Evolutionary conservation across 2,113 vertebrate genomes (phyloP), one percentile per base, ranked within the genome.

Genomic region (Trachemys scripta): DNA sequence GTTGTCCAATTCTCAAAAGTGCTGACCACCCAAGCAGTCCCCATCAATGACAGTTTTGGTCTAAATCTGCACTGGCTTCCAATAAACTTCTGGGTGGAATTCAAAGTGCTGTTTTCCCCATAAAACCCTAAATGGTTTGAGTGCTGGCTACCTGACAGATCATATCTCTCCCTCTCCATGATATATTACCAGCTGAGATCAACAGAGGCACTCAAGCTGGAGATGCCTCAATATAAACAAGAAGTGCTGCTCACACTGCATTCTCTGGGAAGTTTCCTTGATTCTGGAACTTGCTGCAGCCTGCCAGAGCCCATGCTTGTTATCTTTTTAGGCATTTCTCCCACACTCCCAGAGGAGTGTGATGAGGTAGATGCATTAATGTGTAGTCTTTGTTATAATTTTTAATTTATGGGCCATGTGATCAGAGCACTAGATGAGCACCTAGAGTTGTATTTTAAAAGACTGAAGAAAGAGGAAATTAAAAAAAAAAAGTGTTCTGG

Each of bases 231-330:
- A 72, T 72, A n/a, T 72, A 72, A 72, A 72, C 65, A 72, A 72
- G 65, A 72, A 19, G n/a, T 19, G 8, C 4, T 17, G n/a, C 1
- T 51, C 35, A 35, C 29, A 0, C 0, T 0, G 13, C 69, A 45
- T 56, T 35, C 35, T 22, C 62, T 35, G 1, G 4, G 12, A 88
- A 10, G 14, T 45, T 72, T 5, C 20, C 38, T 25, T 24, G 0
- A 2, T 38, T 35, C 9, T 78, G 42, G 54, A 80, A 25, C 49
- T 76, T 25, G 16, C 56, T 62, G 45, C 4, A 2, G 35, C 0
- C 0, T 84, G 50, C 51, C 22, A 29, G 4, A 90, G 10, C 19
- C n/a, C 3, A 47, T 8, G 1, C 13, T n/a, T n/a, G 14, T 65
- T 31, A 35, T 69, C 17, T n/a, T 19, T 69, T 35, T 69, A 35